Evolutionary conservation across 2,888 invertebrate species (phyloP), one percentile per base, ranked within the genome.

Genomic region (Dicyrtomina minuta): DNA sequence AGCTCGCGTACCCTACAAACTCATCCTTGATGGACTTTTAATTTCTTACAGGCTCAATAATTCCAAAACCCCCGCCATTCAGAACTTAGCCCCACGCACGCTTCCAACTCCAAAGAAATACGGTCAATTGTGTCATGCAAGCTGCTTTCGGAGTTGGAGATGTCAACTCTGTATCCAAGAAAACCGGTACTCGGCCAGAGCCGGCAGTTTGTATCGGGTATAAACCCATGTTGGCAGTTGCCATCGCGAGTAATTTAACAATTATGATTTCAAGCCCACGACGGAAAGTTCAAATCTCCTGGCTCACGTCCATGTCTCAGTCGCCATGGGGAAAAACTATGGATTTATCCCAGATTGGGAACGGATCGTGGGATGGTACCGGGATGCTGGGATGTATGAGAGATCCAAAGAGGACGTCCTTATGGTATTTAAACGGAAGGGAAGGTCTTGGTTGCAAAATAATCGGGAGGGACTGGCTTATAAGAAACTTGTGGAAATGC

Each of bases 181-280:
- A 33, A 5, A 33, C 33, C 33, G n/a, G n/a, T n/a, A n/a, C n/a
- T n/a, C n/a, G n/a, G n/a, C n/a, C n/a, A n/a, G n/a, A n/a, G n/a
- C n/a, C n/a, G n/a, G n/a, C n/a, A n/a, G 64, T 64, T 49, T 64
- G 64, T 17, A 24, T 64, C 12, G 64, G 64, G 2, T 64, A 46
- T 51, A 49, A 49, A 27, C 64, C 64, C 4, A 46, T 64, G 46
- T 20, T 64, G 1, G 24, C 27, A 22, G 49, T 64, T n/a, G 64
- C 64, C 2, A 15, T 64, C 2, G 49, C 64, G 13, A 51, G 24
- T 5, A 51, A 64, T 20, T 22, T 46, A n/a, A 51, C 64, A 64
- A 33, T 17, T 44, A 49, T 20, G 39, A 64, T 1, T 64, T 27
- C 17, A 20, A 33, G 2, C 46, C 64, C 3, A 17, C 20, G 5